Conservation (phyloP, 2,797 vertebrate genomes). For the Pteropus rufus region DNA sequence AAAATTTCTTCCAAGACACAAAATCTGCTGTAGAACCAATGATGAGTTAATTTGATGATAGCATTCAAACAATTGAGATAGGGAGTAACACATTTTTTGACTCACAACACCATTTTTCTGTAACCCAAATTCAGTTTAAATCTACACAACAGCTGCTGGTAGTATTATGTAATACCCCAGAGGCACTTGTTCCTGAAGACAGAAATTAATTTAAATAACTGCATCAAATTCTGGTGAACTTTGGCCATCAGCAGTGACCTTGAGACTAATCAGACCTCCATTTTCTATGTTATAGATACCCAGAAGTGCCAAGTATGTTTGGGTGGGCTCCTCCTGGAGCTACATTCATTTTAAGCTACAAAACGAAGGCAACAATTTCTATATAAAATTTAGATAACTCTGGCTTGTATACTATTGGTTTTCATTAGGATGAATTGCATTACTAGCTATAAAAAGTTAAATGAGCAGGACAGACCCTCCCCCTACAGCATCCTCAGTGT, state of each 20-base stretch:
- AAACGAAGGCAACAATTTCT: neutral
- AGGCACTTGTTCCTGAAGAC: slow-evolving; percentile 25
- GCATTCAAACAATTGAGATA: neutral
- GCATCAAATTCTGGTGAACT: slow-evolving; percentile 32
- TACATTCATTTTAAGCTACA: neutral
- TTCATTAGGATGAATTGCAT: neutral
- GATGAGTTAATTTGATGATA: neutral
- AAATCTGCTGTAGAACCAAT: neutral
- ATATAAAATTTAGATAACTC: neutral
- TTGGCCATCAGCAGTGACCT: slow-evolving; percentile 27
- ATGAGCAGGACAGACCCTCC: neutral
- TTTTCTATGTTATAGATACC: neutral
- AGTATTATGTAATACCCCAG: slow-evolving; percentile 33
- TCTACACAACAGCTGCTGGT: slow-evolving; percentile 48
- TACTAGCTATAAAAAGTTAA: neutral
- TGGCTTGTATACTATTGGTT: neutral
- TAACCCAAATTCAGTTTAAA: slow-evolving; percentile 51
- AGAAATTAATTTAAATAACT: slow-evolving; percentile 53
- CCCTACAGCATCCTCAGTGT: neutral
- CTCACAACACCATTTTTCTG: slow-evolving; percentile 47
- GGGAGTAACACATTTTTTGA: neutral
- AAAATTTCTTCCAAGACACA: neutral
- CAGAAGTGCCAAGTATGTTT: neutral
- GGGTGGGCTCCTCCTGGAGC: neutral
- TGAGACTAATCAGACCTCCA: neutral